phyloP scores from a whole-genome alignment of 2,888 invertebrate genomes.

The Synanthedon andrenaeformis region DNA sequence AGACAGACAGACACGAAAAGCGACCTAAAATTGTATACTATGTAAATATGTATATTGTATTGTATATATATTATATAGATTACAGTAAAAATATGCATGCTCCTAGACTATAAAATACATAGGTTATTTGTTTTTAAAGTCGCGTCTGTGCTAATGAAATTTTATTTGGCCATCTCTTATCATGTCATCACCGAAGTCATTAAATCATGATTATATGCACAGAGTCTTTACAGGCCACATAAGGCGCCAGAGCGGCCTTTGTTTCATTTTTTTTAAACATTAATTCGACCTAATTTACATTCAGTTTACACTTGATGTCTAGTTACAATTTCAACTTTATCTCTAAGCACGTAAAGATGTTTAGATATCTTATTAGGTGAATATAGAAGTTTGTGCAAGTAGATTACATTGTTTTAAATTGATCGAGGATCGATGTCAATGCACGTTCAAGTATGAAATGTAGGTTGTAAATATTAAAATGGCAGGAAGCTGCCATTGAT shows the following conservation, averaged over 20 bases:
- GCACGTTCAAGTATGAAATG: constrained; percentile 14
- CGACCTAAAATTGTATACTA: no score
- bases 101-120: background rate
- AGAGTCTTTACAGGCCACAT: constrained; percentile 15
- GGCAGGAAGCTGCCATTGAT: background rate
- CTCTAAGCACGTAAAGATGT: no score
- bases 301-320: no score
- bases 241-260: constrained; percentile 16
- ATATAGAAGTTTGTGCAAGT: background rate
- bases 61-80: no score
- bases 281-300: no score
- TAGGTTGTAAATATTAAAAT: constrained; percentile 12
- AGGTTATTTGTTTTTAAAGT: background rate
- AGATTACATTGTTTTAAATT: constrained; percentile 6
- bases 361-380: background rate
- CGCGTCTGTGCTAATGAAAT: background rate
- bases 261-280: constrained; percentile 13
- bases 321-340: no score
- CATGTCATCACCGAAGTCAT: constrained; percentile 17
- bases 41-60: no score
- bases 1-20: no score
- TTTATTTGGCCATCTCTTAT: constrained; percentile 18
- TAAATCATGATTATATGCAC: constrained; percentile 4
- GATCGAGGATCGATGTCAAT: constrained; percentile 18
- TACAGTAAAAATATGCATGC: background rate